Evolutionary conservation across 2,797 vertebrate genomes (phyloP).

Genomic region (Anolis apletophallus): DNA sequence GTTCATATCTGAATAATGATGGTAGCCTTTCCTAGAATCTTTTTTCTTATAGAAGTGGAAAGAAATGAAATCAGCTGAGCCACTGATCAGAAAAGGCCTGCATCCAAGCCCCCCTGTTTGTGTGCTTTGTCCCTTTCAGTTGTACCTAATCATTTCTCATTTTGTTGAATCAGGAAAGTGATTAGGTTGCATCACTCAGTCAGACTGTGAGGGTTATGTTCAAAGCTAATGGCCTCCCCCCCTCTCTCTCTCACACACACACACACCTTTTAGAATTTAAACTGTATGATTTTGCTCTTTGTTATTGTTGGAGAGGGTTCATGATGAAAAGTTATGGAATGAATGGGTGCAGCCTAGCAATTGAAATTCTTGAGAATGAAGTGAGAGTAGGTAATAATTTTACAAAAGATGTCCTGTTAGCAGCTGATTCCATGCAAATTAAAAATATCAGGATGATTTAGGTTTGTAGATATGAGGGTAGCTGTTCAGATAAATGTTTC

Average conservation of each 20-base stretch:
- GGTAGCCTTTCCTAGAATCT: conserved; percentile 12
- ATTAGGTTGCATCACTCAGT: conserved; percentile 32
- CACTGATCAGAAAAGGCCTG: conserved; percentile 22
- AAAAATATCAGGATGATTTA: background rate
- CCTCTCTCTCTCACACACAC: too few species aligned
- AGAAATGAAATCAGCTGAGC: conserved; percentile 9
- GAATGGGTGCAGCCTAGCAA: background rate
- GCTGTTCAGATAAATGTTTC: conserved; percentile 32
- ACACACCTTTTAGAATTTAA: conserved; percentile 25
- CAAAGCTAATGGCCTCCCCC: conserved; percentile 35
- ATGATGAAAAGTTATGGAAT: conserved; percentile 38
- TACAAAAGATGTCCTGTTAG: background rate
- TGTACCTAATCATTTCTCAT: conserved; percentile 32
- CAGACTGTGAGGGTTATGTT: background rate
- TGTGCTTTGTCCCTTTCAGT: conserved; percentile 45
- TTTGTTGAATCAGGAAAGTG: conserved; percentile 22
- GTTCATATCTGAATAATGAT: conserved; percentile 34
- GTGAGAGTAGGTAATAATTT: conserved; percentile 9
- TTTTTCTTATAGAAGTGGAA: background rate
- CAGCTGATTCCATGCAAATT: conserved; percentile 19
- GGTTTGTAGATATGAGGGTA: background rate
- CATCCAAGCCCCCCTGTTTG: conserved; percentile 27
- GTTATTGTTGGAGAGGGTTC: conserved; percentile 24
- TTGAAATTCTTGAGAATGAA: background rate
- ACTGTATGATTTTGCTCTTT: conserved; percentile 40